A percentile compares a stretch with the other conserved stretches of the same genome.
Conservation (phyloP, 2,113 vertebrate species). For the Cervus canadensis region DNA sequence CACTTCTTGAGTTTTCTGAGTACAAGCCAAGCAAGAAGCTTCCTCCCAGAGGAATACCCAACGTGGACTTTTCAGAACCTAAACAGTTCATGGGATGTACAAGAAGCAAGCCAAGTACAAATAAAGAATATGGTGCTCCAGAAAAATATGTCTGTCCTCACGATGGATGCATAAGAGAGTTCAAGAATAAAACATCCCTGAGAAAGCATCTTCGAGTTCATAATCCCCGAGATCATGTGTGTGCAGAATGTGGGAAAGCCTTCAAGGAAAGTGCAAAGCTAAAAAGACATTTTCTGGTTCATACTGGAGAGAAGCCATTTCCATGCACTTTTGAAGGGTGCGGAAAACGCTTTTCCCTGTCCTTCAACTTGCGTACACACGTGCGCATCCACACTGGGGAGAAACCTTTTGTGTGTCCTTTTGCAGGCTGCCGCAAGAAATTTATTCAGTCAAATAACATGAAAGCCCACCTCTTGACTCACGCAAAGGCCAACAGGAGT, state of each 20-base stretch:
- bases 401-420: slow-evolving; percentile 92
- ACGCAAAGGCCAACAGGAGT: slow-evolving; percentile 90
- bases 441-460: slow-evolving; percentile 96
- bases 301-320: slow-evolving; percentile 95
- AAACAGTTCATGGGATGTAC: neutral
- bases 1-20: neutral
- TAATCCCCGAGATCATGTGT: slow-evolving; percentile 91
- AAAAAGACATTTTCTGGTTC: slow-evolving; percentile 93
- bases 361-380: slow-evolving; percentile 97
- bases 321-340: slow-evolving; percentile 96
- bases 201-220: slow-evolving; percentile 93
- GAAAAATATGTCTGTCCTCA: slow-evolving; percentile 91
- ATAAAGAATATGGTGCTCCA: slow-evolving; percentile 85
- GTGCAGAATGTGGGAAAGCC: slow-evolving; percentile 95
- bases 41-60: neutral
- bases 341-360: slow-evolving; percentile 96
- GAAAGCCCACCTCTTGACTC: slow-evolving; percentile 95
- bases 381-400: slow-evolving; percentile 97
- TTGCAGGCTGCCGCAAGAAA: slow-evolving; percentile 92
- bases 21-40: neutral
- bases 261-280: slow-evolving; percentile 94
- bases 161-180: slow-evolving; percentile 92
- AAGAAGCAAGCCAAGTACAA: slow-evolving; percentile 89
- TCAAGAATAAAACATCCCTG: slow-evolving; percentile 91
- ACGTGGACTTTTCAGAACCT: neutral